Percentiles rank a stretch among this genome's conserved stretches.
phyloP scores from a whole-genome alignment of 2,888 invertebrate genomes.

The Lochmaea crataegi region DNA sequence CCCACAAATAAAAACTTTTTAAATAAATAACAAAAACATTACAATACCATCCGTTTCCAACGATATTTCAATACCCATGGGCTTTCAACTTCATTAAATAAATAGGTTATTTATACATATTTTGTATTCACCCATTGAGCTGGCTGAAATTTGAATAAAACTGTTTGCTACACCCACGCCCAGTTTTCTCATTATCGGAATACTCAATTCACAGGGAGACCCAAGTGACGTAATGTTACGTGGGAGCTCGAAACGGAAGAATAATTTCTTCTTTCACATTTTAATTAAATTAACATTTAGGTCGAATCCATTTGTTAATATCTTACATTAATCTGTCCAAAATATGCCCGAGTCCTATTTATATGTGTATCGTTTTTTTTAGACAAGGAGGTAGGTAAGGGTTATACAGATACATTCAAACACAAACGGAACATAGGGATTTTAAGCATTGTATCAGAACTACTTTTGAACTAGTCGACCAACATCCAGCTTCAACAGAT shows the following conservation, averaged over 20 bases:
- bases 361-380: neutral
- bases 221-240: neutral
- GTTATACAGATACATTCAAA: too few relatives aligned
- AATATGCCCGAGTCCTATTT: neutral
- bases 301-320: too few relatives aligned
- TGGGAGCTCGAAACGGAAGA: neutral
- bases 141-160: neutral
- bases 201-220: neutral
- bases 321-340: neutral
- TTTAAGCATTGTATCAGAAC: too few relatives aligned
- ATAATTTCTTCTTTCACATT: neutral
- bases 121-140: neutral
- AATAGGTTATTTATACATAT: neutral
- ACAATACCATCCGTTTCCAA: too few relatives aligned
- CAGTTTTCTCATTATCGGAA: slow-evolving; percentile 4
- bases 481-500: too few relatives aligned
- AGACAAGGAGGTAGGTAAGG: neutral
- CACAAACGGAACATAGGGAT: too few relatives aligned
- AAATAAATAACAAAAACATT: too few relatives aligned
- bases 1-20: too few relatives aligned
- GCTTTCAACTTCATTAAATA: neutral
- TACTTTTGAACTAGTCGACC: too few relatives aligned
- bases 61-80: too few relatives aligned
- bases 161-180: neutral
- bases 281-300: neutral